Base-by-base conservation (phyloP, 2,113 vertebrate genomes). In the Macquaria australasica region DNA sequence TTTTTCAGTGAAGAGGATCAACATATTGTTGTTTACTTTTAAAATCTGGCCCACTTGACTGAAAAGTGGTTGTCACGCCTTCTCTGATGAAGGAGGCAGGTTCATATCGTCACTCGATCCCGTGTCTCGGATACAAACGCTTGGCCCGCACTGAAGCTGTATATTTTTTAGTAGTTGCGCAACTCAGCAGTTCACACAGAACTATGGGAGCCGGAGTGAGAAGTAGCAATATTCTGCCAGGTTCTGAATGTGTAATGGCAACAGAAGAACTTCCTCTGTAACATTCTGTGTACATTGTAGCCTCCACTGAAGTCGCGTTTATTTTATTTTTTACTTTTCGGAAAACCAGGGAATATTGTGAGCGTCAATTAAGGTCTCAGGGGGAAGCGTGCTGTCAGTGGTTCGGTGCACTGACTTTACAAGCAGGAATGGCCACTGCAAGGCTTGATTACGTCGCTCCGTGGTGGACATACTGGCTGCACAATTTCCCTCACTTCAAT, bases 401-500 rank as follows among this genome's bases (percentile, higher is more conserved):
- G 56, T 60, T 79, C 59, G 63, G 25, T 37, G 81, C 62, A 78
- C 60, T 78, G 62, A 77, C 83, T 90, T 59, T 77, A 18, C 20
- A 41, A 60, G 82, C 76, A 89, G 93, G 91, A 81, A 96, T 97
- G 97, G 95, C 95, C 80, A 93, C 94, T 59, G 95, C 96, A 64
- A 95, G 97, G 53, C 94, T 97, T 80, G 97, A 97, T 78, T 98
- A 97, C 86, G 95, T 96, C n/a, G 96, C 96, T 86, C 98, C 97
- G 69, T 98, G 97, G 98, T 98, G 98, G 98, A 97, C 96, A 10
- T 96, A 96, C 91, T 98, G 97, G 97, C 96, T 99, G 85, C 97
- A 98, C 95, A 95, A 96, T 87, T 96, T 98, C 77, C 97, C 97
- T 1, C 98, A 97, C 94, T 58, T 97, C 43, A 95, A 91, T 82